Percentiles rank a stretch among this genome's conserved stretches.
phyloP scores from a whole-genome alignment of 2,113 vertebrate genomes.

The Colistium nudipinnis region DNA sequence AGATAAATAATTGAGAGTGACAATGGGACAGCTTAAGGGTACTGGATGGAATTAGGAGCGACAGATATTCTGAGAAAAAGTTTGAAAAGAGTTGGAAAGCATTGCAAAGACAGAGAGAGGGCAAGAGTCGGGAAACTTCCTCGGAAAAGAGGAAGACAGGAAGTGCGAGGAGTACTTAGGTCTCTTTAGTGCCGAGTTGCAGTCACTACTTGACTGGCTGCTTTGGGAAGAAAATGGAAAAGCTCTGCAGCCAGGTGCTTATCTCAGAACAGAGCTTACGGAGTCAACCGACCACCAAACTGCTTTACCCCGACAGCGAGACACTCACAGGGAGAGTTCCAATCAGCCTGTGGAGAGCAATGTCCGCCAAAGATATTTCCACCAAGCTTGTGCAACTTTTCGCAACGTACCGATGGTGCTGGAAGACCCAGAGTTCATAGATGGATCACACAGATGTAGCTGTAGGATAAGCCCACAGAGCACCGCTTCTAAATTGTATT shows the following conservation, averaged over 20 bases:
- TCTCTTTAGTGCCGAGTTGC: slow-evolving; percentile 70
- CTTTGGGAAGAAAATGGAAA: slow-evolving; percentile 75
- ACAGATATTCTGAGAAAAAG: not conserved
- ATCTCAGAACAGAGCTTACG: slow-evolving; percentile 77
- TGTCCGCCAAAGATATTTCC: slow-evolving; percentile 58
- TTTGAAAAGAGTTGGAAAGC: slow-evolving; percentile 29
- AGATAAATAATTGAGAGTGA: slow-evolving; percentile 28
- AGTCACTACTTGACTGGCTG: slow-evolving; percentile 68
- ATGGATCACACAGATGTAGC: slow-evolving; percentile 8
- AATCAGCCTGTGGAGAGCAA: slow-evolving; percentile 63
- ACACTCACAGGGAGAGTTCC: slow-evolving; percentile 58
- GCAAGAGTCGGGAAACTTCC: slow-evolving; percentile 14
- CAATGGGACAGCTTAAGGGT: slow-evolving; percentile 19
- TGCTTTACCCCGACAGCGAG: slow-evolving; percentile 58
- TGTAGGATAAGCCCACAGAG: not conserved
- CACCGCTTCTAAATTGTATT: not conserved
- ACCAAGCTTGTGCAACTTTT: slow-evolving; percentile 46
- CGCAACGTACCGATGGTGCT: not conserved
- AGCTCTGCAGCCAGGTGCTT: slow-evolving; percentile 80
- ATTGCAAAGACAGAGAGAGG: slow-evolving; percentile 30
- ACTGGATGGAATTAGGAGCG: slow-evolving; percentile 16
- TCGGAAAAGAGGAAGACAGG: slow-evolving; percentile 17
- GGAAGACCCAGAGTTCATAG: slow-evolving; percentile 3
- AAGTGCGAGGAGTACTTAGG: slow-evolving; percentile 67
- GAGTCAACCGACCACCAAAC: slow-evolving; percentile 67